Percentiles rank a stretch among this genome's conserved stretches.
Evolutionary conservation across 2,888 invertebrate species (phyloP).

Genomic region (Luperina nickerlii): DNA sequence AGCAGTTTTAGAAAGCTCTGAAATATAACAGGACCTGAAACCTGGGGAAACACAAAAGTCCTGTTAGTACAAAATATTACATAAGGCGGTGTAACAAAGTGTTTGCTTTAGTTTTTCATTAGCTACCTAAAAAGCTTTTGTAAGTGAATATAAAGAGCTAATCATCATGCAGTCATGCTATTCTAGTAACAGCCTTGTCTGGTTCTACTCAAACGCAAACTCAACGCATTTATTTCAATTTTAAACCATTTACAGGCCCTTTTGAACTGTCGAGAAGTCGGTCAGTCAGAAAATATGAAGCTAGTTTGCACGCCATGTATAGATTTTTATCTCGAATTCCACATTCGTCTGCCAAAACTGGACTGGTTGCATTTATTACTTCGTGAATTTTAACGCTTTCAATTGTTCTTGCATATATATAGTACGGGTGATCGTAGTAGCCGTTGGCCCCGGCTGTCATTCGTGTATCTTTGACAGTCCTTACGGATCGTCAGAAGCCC

Average conservation of each 20-base stretch:
- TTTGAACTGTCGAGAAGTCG: neutral
- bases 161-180: neutral
- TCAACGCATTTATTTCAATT: neutral
- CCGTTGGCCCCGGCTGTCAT: neutral
- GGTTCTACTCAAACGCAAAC: neutral
- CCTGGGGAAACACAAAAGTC: neutral
- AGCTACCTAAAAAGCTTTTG: neutral
- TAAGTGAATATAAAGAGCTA: neutral
- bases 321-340: constrained; percentile 7
- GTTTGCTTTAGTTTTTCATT: constrained; percentile 6
- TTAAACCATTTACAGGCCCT: too few species aligned
- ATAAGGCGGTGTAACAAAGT: neutral
- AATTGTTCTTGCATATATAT: neutral
- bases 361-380: constrained; percentile 5
- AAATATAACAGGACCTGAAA: constrained; percentile 24
- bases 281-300: neutral
- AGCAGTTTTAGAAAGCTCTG: constrained; percentile 50
- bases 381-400: constrained; percentile 4
- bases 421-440: neutral
- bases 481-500: neutral
- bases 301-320: neutral
- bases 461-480: neutral
- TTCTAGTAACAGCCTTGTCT: neutral
- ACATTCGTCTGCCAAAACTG: constrained; percentile 4
- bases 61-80: neutral